phyloP scores from a whole-genome alignment of 2,113 vertebrate genomes.

The Poeciliopsis turrubarensis region DNA sequence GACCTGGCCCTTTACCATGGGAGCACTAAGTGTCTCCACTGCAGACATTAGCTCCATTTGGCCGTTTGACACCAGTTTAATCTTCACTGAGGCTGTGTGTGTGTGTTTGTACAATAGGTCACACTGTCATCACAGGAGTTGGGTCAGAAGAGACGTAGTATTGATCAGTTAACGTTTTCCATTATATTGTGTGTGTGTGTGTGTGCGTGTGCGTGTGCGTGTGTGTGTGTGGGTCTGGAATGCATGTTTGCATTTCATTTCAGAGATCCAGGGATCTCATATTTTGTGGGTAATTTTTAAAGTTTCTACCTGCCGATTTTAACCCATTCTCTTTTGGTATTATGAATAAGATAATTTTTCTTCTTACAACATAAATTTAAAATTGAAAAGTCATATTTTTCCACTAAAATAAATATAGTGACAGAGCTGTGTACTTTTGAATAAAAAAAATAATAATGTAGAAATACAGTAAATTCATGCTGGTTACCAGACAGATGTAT shows the following conservation, averaged over 20 bases:
- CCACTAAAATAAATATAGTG: not conserved
- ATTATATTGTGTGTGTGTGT: constrained; percentile 14
- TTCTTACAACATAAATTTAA: not conserved
- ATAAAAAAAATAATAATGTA: not conserved
- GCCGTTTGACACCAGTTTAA: constrained; percentile 93
- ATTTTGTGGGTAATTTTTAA: no score
- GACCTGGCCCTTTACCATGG: constrained; percentile 84
- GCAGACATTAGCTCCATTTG: constrained; percentile 90
- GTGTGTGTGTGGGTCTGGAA: not conserved
- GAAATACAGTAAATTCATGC: not conserved
- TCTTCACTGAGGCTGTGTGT: constrained; percentile 80
- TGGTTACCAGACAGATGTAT: not conserved
- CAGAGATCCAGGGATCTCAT: no score
- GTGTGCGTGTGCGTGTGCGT: not conserved
- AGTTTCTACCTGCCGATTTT: not conserved
- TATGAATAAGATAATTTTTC: not conserved
- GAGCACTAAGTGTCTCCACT: constrained; percentile 80
- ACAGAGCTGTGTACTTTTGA: not conserved
- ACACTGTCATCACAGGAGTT: constrained; percentile 67
- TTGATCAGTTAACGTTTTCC: constrained; percentile 98
- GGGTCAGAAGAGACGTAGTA: constrained; percentile 89
- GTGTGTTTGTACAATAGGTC: constrained; percentile 58
- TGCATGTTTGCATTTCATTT: constrained; percentile 14
- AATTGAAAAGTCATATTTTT: not conserved
- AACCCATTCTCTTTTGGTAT: not conserved